Conservation (phyloP, 2,113 vertebrate species). For the Phaetusa simplex region DNA sequence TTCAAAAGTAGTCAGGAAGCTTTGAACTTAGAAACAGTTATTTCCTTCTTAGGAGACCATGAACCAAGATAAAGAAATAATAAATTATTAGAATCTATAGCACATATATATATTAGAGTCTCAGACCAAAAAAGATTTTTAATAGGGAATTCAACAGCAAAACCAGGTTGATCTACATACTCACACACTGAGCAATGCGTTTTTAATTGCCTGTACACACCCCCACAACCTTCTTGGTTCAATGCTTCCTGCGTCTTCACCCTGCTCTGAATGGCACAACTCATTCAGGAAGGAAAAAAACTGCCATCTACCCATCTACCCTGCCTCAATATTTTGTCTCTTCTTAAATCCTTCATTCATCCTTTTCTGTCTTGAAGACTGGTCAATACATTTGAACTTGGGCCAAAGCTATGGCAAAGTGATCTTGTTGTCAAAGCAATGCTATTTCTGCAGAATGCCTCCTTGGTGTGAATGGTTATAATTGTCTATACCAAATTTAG, state of each 20-base stretch:
- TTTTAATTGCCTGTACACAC: neutral
- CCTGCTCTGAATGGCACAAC: neutral
- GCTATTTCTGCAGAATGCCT: neutral
- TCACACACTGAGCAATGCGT: neutral
- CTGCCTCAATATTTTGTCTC: neutral
- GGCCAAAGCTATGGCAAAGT: neutral
- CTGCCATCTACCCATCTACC: neutral
- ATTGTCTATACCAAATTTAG: neutral
- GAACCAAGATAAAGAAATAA: conserved; percentile 43
- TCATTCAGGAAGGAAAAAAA: neutral
- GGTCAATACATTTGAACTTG: neutral
- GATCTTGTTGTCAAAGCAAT: neutral
- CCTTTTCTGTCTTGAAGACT: neutral
- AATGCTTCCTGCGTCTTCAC: neutral
- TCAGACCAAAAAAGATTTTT: neutral
- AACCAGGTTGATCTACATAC: neutral
- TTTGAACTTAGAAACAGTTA: conserved; percentile 62
- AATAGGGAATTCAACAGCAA: neutral
- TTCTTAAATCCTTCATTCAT: neutral
- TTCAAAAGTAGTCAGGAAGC: conserved; percentile 59
- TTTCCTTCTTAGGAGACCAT: conserved; percentile 1
- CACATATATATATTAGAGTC: neutral
- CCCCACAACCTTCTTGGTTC: neutral
- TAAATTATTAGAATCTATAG: neutral
- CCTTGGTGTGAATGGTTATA: neutral